phyloP scores from a whole-genome alignment of 2,113 vertebrate genomes.

The Dromiciops gliroides region DNA sequence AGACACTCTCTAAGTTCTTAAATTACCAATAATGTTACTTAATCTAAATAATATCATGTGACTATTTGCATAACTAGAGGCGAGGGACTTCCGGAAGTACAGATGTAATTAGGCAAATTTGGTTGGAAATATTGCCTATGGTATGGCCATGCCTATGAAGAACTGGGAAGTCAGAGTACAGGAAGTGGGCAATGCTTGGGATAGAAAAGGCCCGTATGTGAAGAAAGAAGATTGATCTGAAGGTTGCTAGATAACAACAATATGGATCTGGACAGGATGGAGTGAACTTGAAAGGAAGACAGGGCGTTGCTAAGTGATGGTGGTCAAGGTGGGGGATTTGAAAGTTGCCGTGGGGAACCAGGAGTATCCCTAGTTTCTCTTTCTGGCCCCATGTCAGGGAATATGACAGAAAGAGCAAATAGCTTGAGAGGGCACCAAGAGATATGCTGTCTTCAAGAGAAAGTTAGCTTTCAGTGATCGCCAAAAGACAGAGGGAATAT shows the following conservation, averaged over 20 bases:
- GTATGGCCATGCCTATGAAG: background rate
- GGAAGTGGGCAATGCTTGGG: background rate
- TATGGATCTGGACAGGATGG: background rate
- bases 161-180: background rate
- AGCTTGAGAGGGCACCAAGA: background rate
- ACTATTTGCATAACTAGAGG: background rate
- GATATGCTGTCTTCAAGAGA: background rate
- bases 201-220: background rate
- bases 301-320: background rate
- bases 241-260: background rate
- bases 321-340: background rate
- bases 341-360: background rate
- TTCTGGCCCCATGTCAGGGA: background rate
- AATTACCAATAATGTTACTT: background rate
- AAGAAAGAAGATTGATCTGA: background rate
- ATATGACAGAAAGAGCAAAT: background rate
- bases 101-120: background rate
- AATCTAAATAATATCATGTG: background rate
- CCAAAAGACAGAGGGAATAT: background rate
- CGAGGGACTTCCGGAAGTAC: background rate
- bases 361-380: background rate
- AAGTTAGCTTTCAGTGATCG: background rate
- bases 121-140: background rate
- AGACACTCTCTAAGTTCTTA: background rate
- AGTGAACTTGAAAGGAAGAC: background rate